A percentile compares a stretch with the other conserved stretches of the same genome.
Conservation (phyloP, 1,140 invertebrate species). For the Drosophila repleta region DNA sequence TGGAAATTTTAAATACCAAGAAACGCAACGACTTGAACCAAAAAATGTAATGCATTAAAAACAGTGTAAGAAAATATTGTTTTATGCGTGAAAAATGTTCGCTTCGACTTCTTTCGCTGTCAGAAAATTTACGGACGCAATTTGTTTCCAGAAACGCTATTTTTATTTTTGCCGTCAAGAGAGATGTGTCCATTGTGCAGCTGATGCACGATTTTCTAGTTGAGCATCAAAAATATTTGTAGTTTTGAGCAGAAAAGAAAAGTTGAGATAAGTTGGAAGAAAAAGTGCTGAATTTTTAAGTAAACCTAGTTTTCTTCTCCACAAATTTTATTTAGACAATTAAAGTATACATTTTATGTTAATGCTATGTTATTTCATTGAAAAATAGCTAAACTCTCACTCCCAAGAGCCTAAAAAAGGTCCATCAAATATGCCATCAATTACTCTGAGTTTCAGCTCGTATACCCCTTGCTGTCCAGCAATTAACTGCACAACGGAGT, state of each 20-base stretch:
- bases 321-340: too few species aligned
- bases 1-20: too few species aligned
- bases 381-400: too few species aligned
- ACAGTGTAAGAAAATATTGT: slow-evolving; percentile 18
- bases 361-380: too few species aligned
- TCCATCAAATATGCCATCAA: background rate
- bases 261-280: too few species aligned
- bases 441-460: background rate
- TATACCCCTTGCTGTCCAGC: background rate
- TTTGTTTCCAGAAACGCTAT: slow-evolving; percentile 1
- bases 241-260: background rate
- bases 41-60: slow-evolving; percentile 47
- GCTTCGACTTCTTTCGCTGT: slow-evolving; percentile 21
- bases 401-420: too few species aligned
- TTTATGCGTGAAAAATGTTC: slow-evolving; percentile 24
- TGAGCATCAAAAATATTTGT: background rate
- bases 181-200: slow-evolving; percentile 12
- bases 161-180: slow-evolving; percentile 47
- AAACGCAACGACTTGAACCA: slow-evolving; percentile 5
- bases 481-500: background rate
- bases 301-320: too few species aligned
- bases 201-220: background rate
- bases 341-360: too few species aligned
- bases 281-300: too few species aligned
- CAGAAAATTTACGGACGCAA: slow-evolving; percentile 9